Base-by-base conservation (phyloP, 35 echinoderm and acorn worm species). In the Lytechinus variegatus region DNA sequence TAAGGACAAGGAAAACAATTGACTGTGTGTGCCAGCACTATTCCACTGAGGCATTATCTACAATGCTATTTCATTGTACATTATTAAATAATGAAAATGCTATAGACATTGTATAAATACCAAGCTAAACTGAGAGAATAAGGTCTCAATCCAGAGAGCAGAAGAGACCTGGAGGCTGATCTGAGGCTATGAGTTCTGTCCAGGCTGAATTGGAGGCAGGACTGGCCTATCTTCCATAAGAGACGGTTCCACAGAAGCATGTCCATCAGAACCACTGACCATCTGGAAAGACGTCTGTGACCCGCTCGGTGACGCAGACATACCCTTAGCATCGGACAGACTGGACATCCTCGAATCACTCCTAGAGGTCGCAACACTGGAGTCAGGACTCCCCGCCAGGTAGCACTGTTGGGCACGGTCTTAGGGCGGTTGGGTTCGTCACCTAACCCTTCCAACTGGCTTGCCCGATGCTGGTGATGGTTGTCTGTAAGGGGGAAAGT, bases 271-370 rank as follows among this genome's bases (percentile, higher is more conserved):
- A 14, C 91, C 91, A 53, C 91, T 54, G 4, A 93, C 91, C 91
- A 93, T 93, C 91, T 56, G 91, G n/a, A 93, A 93, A 3, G 91
- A 93, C 11, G 52, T 54, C 79, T 94, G 87, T 29, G 97, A 93
- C 8, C 95, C 94, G 8, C 95, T 94, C 52, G 97, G 96, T 12
- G 95, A 97, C 2, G 96, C 96, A 1, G 97, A 97, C 27, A 96
- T 94, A 4, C 98, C 97, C 58, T 97, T 87, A 29, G 98, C 97
- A 94, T 99, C 98, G n/a, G 98, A 99, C 0, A 99, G 91, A 86
- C 96, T 97, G 1, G 97, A 96, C 9, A 99, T 96, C 54, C 96
- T 94, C 19, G 98, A 99, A 19, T 94, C 96, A 44, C 96, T 98
- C 19, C 89, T 28, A 21, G 95, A 33, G n/a, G 95, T 95, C 4